Percentiles rank a stretch among this genome's conserved stretches.
Conservation (phyloP, 2,797 vertebrate species). For the Alfaro cultratus region DNA sequence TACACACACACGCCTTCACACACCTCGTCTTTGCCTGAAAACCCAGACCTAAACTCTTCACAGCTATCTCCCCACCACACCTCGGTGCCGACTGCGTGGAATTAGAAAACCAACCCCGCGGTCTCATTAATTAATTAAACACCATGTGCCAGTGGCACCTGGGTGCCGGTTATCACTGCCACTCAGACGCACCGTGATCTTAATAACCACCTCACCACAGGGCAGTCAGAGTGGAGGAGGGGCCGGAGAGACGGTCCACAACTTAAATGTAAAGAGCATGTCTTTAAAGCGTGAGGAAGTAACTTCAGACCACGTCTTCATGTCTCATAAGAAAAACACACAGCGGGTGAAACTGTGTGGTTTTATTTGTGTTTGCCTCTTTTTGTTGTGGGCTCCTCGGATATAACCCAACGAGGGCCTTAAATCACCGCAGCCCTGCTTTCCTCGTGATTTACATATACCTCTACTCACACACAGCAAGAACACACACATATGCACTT, state of each 20-base stretch:
- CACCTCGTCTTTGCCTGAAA: slow-evolving; percentile 68
- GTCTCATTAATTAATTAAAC: slow-evolving; percentile 84
- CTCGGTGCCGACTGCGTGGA: slow-evolving; percentile 64
- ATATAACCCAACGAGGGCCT: slow-evolving; percentile 50
- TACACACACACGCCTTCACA: slow-evolving; percentile 49
- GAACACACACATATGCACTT: slow-evolving; percentile 7
- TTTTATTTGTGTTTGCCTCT: slow-evolving; percentile 37
- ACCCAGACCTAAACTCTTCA: slow-evolving; percentile 75
- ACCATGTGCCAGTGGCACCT: slow-evolving; percentile 72
- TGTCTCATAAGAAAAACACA: slow-evolving; percentile 41
- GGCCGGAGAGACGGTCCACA: slow-evolving; percentile 11
- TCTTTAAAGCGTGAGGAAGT: slow-evolving; percentile 19
- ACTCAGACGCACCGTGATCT: slow-evolving; percentile 80
- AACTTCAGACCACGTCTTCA: slow-evolving; percentile 14
- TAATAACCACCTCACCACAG: slow-evolving; percentile 75
- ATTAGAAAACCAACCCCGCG: slow-evolving; percentile 79
- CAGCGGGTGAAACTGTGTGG: slow-evolving; percentile 10
- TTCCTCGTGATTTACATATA: slow-evolving; percentile 58
- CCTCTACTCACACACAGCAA: slow-evolving; percentile 9
- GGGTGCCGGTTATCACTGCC: slow-evolving; percentile 78
- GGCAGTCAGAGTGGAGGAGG: slow-evolving; percentile 40
- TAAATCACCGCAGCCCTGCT: slow-evolving; percentile 67
- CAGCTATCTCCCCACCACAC: slow-evolving; percentile 65
- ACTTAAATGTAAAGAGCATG: slow-evolving; percentile 56
- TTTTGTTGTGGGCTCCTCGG: slow-evolving; percentile 19